These are phyloP conservation scores for Drosophila teissieri DNA, from an alignment of 1,140 invertebrate genomes.

Conservation along the genomic window DNA sequence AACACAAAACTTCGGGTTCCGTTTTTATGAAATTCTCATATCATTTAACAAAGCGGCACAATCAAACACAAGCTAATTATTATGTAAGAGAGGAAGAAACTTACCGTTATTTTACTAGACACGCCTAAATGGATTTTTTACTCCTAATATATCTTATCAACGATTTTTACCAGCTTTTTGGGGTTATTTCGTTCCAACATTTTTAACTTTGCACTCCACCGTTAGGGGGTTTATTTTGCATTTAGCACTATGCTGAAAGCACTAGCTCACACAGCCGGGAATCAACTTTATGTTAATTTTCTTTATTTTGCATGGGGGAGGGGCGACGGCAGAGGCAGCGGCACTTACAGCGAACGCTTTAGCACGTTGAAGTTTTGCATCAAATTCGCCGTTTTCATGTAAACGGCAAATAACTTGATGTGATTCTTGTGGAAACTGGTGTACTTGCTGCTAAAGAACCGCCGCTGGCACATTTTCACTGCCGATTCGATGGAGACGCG, in stretches of 20 bases:
- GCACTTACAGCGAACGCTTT: constrained; percentile 80
- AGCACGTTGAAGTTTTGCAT: constrained; percentile 83
- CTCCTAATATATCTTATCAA: constrained; percentile 16
- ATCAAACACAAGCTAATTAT: background rate
- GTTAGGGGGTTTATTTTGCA: constrained; percentile 15
- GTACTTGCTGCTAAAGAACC: constrained; percentile 74
- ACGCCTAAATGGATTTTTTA: constrained; percentile 31
- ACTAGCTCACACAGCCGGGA: constrained; percentile 54
- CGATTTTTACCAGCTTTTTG: constrained; percentile 8
- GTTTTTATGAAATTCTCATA: constrained; percentile 36
- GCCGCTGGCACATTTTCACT: constrained; percentile 81
- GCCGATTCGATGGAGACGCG: constrained; percentile 67
- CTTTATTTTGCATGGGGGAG: constrained; percentile 15
- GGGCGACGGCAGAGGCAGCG: constrained; percentile 32
- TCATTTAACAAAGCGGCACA: constrained; percentile 1
- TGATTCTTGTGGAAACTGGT: constrained; percentile 84
- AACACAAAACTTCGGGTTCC: constrained; percentile 31
- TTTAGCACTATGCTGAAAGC: constrained; percentile 54
- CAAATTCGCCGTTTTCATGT: constrained; percentile 84
- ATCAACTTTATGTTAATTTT: constrained; percentile 27
- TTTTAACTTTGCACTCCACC: constrained; percentile 1
- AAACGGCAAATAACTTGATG: constrained; percentile 84
- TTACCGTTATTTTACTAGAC: constrained; percentile 33
- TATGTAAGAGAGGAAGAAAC: constrained; percentile 26
- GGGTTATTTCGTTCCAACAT: constrained; percentile 21